Evolutionary conservation across 2,113 vertebrate species (phyloP), one percentile per base, ranked within the genome.

Genomic region (Mormoops blainvillei): DNA sequence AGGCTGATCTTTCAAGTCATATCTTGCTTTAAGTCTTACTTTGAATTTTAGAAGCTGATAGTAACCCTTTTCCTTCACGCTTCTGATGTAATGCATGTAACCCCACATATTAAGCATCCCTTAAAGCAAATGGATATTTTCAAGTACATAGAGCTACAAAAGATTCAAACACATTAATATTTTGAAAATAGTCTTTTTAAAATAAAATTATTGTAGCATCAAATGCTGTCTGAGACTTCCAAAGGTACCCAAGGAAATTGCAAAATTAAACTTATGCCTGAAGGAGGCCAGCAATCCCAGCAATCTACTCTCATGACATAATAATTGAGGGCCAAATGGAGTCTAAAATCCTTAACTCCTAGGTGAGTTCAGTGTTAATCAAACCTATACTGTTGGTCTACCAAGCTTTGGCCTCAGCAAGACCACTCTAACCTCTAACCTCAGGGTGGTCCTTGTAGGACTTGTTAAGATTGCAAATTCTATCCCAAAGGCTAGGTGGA

Each of bases 31-130:
- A 67, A 76, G 41, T 77, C 38, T 78, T 89, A 88, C 61, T 92
- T 91, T 92, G 36, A 65, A 94, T 86, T 89, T 89, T 52, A 83
- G 48, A 84, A 89, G 31, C 26, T 71, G 15, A 65, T 1, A 58
- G 28, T 26, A 82, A 89, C 13, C 63, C 24, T 84, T 74, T 91
- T 54, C 38, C 45, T 91, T 61, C 93, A 36, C 3, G 52, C 10
- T 89, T 82, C 63, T 94, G 68, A 87, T 77, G 38, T 58, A 87
- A 94, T 76, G n/a, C 68, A 65, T 77, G 50, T 85, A 86, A 89
- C 77, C 43, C 48, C 11, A 71, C 13, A 82, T 41, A 93, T 61
- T 68, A 86, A 89, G 10, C 80, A 87, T 58, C 16, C 54, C 48
- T 67, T 61, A 54, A 93, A 91, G 73, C 45, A 85, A 90, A 89